Base-by-base conservation (phyloP, 2,888 invertebrate species). In the Drosophila pseudotalamancana region DNA sequence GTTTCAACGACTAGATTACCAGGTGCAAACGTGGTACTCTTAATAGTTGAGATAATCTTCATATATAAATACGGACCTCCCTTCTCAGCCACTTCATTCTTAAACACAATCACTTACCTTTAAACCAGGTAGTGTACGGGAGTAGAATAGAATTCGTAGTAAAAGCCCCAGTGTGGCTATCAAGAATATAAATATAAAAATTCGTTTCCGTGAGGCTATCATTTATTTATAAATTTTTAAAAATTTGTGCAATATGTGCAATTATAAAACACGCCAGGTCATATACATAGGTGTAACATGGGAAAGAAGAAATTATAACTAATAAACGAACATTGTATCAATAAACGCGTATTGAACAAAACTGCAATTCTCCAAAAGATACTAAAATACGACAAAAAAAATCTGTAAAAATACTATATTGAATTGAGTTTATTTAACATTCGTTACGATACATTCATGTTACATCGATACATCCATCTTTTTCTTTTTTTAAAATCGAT, bases 171-270 rank as follows among this genome's bases (percentile, higher is more conserved):
- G 5, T 45, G 70, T 37, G 18, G 51, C 45, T 27, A 74, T 53
- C 42, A 85, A 23, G 37, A 63, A 55, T 32, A 89, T 21, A 34
- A 84, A 40, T 23, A 88, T 50, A 3, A 74, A 48, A 53, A 88
- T 67, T 35, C 88, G 81, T 78, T 89, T 90, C 35, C 88, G 83
- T 61, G 82, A 73, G 34, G 88, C 56, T 67, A 83, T 66, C 89
- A 89, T 89, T 80, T 84, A 72, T 51, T 65, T 53, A 73, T 64
- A 27, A 25, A 59, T 32, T 14, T 31, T 31, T 29, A 29, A 11
- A 40, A n/a, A 31, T 60, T 59, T 77, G 54, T 68, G 74, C 69
- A 68, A 40, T 72, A 51, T 57, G 18, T 73, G 72, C 77, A 71
- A 62, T 53, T 18, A 25, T 4, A 32, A 56, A 27, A 31, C 19